Evolutionary conservation across 2,113 vertebrate species (phyloP).

Genomic region (Anarrhichthys ocellatus): DNA sequence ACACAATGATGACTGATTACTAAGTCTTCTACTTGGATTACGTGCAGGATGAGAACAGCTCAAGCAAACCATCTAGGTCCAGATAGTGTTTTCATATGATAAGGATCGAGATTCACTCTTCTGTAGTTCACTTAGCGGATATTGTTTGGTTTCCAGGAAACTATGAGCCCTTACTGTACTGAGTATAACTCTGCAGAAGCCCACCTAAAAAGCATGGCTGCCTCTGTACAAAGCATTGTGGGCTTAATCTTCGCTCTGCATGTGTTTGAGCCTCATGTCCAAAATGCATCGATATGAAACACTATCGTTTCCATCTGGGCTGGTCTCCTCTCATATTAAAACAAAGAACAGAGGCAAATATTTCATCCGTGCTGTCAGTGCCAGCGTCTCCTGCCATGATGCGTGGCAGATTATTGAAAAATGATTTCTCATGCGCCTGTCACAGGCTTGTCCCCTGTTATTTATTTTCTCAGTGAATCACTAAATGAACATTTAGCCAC

Average conservation of each 20-base stretch:
- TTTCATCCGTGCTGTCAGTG: slow-evolving; percentile 79
- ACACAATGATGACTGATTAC: slow-evolving; percentile 79
- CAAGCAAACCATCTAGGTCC: slow-evolving; percentile 52
- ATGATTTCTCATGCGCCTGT: slow-evolving; percentile 79
- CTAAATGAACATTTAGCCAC: slow-evolving; percentile 82
- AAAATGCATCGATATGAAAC: slow-evolving; percentile 72
- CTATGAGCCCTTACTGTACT: slow-evolving; percentile 26
- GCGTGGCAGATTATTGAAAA: slow-evolving; percentile 81
- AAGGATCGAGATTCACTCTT: slow-evolving; percentile 62
- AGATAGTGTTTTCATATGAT: slow-evolving; percentile 67
- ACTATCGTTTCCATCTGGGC: slow-evolving; percentile 73
- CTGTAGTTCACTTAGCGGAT: slow-evolving; percentile 54
- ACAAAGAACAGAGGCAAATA: slow-evolving; percentile 80
- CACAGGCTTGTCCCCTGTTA: slow-evolving; percentile 77
- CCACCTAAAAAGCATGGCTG: neutral
- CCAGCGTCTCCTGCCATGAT: slow-evolving; percentile 71
- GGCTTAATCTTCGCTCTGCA: slow-evolving; percentile 51
- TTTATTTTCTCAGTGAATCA: slow-evolving; percentile 82
- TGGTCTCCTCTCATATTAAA: slow-evolving; percentile 74
- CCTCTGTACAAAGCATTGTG: slow-evolving; percentile 17
- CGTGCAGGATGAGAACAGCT: slow-evolving; percentile 58
- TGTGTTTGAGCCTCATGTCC: slow-evolving; percentile 59
- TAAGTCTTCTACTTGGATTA: slow-evolving; percentile 61
- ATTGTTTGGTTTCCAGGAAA: slow-evolving; percentile 60
- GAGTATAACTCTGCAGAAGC: slow-evolving; percentile 34